Evolutionary conservation across 2,113 vertebrate genomes (phyloP), one percentile per base, ranked within the genome.

Genomic region (Elephas maximus): DNA sequence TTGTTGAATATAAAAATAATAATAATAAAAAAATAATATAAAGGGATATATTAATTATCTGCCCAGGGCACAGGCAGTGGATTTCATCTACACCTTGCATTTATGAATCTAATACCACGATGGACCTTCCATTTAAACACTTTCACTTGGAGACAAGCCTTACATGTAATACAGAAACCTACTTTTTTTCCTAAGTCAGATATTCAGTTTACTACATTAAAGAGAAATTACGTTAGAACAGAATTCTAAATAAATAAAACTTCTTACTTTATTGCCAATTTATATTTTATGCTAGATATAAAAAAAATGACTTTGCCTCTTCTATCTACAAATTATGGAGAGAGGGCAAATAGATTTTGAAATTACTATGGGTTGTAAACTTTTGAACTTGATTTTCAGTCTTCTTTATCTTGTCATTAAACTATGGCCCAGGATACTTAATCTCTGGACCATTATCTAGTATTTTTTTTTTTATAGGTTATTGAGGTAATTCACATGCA

Each of bases 161-260:
- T 82, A 37, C 93, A 28, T 92, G 7, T 80, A 37, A 53, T 6
- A 76, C 0, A 83, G 4, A 96, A 92, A 84, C 4, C 3, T 63
- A 84, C 85, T 90, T 48, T 94, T 86, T 37, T 95, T 90, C 41
- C 30, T 57, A 93, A 95, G 20, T 74, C 26, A 45, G 9, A n/a
- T 84, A 80, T 28, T 77, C 12, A 51, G 17, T 71, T 77, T 92
- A 53, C 80, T 37, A 76, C 14, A 57, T 73, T 28, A 24, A 77
- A 63, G 5, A 21, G 33, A 81, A 81, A 73, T 33, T 87, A 26
- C 53, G 14, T 62, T 23, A 67, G 9, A n/a, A 77, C 4, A 71
- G 63, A 93, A 92, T 82, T 88, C 41, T 90, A 73, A 87, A 85
- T 65, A 92, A 90, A 91, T 88, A 84, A 94, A 67, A 69, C 28